Conservation (phyloP, 2,797 vertebrate genomes). For the Sarcophilus harrisii region DNA sequence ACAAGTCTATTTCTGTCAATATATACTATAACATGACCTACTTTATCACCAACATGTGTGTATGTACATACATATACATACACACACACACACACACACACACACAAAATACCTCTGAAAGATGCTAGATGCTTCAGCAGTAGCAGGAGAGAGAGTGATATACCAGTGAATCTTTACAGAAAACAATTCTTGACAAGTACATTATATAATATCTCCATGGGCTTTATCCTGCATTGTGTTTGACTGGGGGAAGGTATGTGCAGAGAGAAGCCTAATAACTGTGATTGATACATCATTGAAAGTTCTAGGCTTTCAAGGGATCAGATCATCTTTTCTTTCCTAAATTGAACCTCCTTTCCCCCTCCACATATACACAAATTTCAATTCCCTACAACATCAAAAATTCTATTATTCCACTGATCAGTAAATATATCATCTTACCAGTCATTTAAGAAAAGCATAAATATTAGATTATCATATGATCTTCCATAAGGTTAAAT, state of each 20-base stretch:
- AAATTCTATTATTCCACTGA: accelerated
- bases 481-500: background rate
- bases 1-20: background rate
- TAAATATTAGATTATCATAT: background rate
- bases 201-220: constrained; percentile 40
- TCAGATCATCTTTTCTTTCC: constrained; percentile 13
- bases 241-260: background rate
- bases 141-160: constrained; percentile 10
- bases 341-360: background rate
- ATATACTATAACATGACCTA: constrained; percentile 45
- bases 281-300: background rate
- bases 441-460: background rate
- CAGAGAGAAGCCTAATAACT: background rate
- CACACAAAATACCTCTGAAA: background rate
- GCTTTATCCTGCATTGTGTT: constrained; percentile 10
- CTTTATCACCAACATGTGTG: constrained; percentile 20
- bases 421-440: background rate
- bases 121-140: constrained; percentile 31
- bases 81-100: background rate
- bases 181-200: constrained; percentile 47
- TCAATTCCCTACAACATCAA: background rate
- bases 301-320: constrained; percentile 47
- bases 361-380: background rate
- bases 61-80: background rate
- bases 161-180: constrained; percentile 54